phyloP scores from a whole-genome alignment of 2,888 invertebrate genomes.

The Meandrusa payeni region DNA sequence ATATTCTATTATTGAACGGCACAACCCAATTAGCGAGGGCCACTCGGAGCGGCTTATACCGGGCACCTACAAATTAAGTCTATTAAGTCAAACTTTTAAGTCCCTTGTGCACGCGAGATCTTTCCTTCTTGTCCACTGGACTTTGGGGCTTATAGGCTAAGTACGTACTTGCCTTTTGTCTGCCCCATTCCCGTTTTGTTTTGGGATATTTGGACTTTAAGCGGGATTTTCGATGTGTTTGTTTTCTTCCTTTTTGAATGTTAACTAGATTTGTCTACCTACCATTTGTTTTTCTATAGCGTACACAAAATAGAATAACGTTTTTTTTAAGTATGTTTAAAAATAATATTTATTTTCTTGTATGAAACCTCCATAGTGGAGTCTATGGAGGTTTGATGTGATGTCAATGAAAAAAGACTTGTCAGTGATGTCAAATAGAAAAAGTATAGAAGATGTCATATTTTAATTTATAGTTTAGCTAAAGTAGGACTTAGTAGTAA shows the following conservation, averaged over 20 bases:
- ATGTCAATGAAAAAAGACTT: no score
- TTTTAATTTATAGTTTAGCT: no score
- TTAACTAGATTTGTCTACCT: slow-evolving; percentile 12
- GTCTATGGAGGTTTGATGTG: no score
- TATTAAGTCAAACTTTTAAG: slow-evolving; percentile 79
- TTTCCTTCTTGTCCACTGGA: slow-evolving; percentile 72
- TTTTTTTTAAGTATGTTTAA: no score
- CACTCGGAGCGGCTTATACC: slow-evolving; percentile 69
- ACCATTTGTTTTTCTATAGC: no score
- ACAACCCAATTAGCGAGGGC: slow-evolving; percentile 56
- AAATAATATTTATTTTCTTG: no score
- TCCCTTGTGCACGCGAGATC: slow-evolving; percentile 71
- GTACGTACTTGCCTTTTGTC: slow-evolving; percentile 64
- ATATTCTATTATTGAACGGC: slow-evolving; percentile 34
- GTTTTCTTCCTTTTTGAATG: slow-evolving; percentile 12
- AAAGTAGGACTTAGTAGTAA: no score
- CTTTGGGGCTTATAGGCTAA: slow-evolving; percentile 74
- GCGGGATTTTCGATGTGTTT: slow-evolving; percentile 50
- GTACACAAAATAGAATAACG: no score
- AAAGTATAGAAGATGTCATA: no score
- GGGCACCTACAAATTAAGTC: slow-evolving; percentile 77
- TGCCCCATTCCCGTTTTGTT: slow-evolving; percentile 63
- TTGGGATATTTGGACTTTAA: slow-evolving; percentile 50
- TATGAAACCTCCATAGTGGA: no score
- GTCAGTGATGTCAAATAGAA: no score